phyloP scores from a whole-genome alignment of 2,113 vertebrate genomes.

The Daboia siamensis region DNA sequence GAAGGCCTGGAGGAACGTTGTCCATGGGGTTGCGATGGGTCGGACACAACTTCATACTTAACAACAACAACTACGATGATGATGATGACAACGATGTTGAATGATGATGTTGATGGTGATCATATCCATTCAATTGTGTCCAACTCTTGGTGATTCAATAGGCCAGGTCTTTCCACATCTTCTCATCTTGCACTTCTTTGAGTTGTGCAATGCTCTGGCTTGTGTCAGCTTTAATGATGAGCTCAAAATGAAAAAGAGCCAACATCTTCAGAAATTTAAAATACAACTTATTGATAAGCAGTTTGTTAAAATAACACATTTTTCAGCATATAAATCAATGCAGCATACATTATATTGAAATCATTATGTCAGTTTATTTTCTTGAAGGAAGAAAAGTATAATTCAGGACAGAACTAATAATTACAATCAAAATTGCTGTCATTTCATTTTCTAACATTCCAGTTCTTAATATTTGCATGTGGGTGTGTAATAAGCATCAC shows the following conservation, averaged over 20 bases:
- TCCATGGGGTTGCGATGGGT: no score
- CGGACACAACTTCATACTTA: no score
- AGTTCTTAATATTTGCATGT: constrained; percentile 8
- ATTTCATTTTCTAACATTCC: constrained; percentile 27
- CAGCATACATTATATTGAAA: constrained; percentile 37
- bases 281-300: constrained; percentile 44
- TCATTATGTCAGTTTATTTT: constrained; percentile 52
- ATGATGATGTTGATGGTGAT: no score
- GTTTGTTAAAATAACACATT: constrained; percentile 42
- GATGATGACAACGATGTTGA: no score
- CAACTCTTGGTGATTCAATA: not conserved
- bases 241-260: constrained; percentile 30
- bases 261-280: constrained; percentile 51
- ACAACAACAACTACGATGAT: no score
- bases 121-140: not conserved
- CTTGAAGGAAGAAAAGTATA: constrained; percentile 26
- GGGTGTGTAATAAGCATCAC: not conserved
- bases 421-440: constrained; percentile 32
- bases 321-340: constrained; percentile 50
- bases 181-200: not conserved
- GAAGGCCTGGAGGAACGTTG: no score
- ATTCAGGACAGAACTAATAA: not conserved
- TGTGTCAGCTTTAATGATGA: not conserved
- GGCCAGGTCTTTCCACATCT: not conserved
- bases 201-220: not conserved